A percentile compares a stretch with the other conserved stretches of the same genome.
Conservation (phyloP, 2,888 invertebrate genomes). For the Eristalis tenax region DNA sequence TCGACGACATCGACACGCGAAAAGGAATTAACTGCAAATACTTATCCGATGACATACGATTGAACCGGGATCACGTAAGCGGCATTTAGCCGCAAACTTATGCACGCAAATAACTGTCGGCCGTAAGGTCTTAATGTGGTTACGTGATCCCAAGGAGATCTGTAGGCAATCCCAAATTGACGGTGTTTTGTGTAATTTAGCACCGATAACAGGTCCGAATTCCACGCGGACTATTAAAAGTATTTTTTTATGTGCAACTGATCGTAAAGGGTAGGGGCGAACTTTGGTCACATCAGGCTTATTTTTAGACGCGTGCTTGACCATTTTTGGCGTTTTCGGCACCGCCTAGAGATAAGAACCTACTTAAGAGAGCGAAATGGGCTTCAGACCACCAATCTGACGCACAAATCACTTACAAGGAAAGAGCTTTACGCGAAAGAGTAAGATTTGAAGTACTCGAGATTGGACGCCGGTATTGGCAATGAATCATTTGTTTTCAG, state of each 20-base stretch:
- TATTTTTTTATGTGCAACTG: background rate
- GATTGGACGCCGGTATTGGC: too few species aligned
- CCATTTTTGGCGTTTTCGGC: background rate
- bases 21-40: conserved; percentile 8
- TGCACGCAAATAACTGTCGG: background rate
- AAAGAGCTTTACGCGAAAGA: too few species aligned
- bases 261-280: background rate
- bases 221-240: background rate
- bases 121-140: background rate
- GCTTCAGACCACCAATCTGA: background rate
- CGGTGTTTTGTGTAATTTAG: background rate
- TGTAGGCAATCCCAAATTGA: background rate
- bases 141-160: background rate
- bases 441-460: too few species aligned
- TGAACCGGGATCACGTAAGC: conserved; percentile 14
- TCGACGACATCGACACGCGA: background rate
- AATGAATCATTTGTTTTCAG: too few species aligned
- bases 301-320: background rate
- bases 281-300: background rate
- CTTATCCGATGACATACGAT: background rate
- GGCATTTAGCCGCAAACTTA: conserved; percentile 2
- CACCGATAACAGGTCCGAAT: background rate
- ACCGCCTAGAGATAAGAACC: background rate
- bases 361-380: background rate
- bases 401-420: background rate